Evolutionary conservation across 2,113 vertebrate species (phyloP), one percentile per base, ranked within the genome.

Genomic region (Ochotona curzoniae): DNA sequence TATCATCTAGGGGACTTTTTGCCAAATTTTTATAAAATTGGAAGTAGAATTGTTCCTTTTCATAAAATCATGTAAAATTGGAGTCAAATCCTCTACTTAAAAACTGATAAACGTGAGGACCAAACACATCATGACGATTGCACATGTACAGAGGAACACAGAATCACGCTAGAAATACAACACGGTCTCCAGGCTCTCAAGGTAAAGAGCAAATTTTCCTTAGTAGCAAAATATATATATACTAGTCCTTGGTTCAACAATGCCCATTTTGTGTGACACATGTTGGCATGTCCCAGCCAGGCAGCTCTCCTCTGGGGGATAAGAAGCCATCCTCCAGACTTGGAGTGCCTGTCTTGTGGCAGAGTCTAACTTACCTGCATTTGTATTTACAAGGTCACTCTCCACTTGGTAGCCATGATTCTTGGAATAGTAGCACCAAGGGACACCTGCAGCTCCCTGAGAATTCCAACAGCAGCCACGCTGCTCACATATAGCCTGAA

Each of bases 391-490:
- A 28, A 25, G 14, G 11, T 69, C 5, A 0, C 57, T 32, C 47
- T 89, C 91, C 28, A 82, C 5, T 20, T 83, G 87, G 60, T 97
- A 97, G 69, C 97, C 95, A 28, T 94, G 94, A 54, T 51, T 90
- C 12, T 35, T 94, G 30, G 97, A 95, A 70, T 91, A 97, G 94
- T 96, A 97, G 76, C 97, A 97, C 90, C 57, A 87, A 18, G 93
- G 91, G 18, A 80, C 7, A 21, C 1, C 13, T 2, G 20, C 32
- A 15, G 75, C 0, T 60, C 54, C 95, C 60, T 93, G 91, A 20
- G 91, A 86, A 0, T 54, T 69, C 97, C 97, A 97, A 67, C 95
- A 97, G 69, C 97, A 97, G 51, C 95, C 87, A 57, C 97, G 97
- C 74, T 88, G 94, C 3, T 94, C 83, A 93, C 97, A 97, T 0